Evolutionary conservation across 53 echinoderm and acorn worm genomes (phyloP).

Genomic region (Patiria pectinifera): DNA sequence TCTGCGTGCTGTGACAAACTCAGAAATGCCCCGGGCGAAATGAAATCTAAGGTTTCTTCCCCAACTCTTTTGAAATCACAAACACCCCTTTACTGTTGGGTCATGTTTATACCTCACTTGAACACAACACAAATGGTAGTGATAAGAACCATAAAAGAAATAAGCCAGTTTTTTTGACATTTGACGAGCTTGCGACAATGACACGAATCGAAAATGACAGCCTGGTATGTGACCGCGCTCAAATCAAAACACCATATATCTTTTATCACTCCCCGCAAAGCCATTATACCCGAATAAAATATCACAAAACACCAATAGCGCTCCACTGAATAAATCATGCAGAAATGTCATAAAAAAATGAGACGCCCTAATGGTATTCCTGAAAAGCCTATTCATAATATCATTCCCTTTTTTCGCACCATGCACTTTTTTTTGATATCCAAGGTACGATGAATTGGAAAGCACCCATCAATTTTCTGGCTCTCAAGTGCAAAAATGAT

Average conservation of each 20-base stretch:
- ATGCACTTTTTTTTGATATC: not conserved
- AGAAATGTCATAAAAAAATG: not conserved
- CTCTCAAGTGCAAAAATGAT: not conserved
- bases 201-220: not conserved
- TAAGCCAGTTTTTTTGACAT: not conserved
- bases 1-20: not conserved
- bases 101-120: slow-evolving; percentile 12
- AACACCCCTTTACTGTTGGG: slow-evolving; percentile 35
- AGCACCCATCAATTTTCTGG: not conserved
- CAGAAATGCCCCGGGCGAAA: slow-evolving; percentile 2
- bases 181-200: slow-evolving; percentile 31
- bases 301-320: not conserved
- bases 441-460: not conserved
- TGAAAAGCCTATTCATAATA: not conserved
- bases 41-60: not conserved
- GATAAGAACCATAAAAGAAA: slow-evolving; percentile 5
- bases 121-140: slow-evolving; percentile 29
- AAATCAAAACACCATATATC: slow-evolving; percentile 8
- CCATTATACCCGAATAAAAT: not conserved
- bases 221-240: not conserved
- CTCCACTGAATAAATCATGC: not conserved
- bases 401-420: not conserved
- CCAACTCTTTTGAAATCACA: not conserved
- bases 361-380: not conserved
- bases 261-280: not conserved